Evolutionary conservation across 2,113 vertebrate genomes (phyloP).

Genomic region (Hiodon tergisus): DNA sequence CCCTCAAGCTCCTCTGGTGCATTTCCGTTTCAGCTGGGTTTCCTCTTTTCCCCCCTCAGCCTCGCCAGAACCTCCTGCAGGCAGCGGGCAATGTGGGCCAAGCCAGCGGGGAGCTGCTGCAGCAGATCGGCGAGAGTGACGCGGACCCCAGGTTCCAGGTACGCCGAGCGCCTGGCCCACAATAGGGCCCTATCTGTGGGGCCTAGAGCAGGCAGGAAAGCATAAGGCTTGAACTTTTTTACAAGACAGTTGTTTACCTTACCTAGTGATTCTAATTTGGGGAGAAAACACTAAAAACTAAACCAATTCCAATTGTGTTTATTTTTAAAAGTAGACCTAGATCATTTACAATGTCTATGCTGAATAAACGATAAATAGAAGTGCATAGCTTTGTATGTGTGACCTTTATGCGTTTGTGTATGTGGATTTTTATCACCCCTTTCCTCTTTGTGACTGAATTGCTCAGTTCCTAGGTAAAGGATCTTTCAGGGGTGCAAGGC

Average conservation of each 20-base stretch:
- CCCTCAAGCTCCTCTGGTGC: conserved; percentile 4
- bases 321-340: too few relatives aligned
- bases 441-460: conserved; percentile 35
- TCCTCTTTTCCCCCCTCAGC: conserved; percentile 57
- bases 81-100: conserved; percentile 93
- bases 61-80: conserved; percentile 89
- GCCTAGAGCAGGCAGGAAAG: neutral
- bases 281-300: too few relatives aligned
- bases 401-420: neutral
- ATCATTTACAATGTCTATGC: too few relatives aligned
- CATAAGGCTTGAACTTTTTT: neutral
- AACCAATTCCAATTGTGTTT: too few relatives aligned
- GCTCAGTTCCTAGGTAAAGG: conserved; percentile 46
- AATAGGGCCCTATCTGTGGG: neutral
- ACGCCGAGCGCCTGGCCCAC: conserved; percentile 23
- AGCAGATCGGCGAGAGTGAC: conserved; percentile 91
- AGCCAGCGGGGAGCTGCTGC: conserved; percentile 87
- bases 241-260: too few relatives aligned
- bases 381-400: neutral
- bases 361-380: neutral
- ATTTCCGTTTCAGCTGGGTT: neutral
- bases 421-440: conserved; percentile 22
- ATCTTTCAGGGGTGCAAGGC: conserved; percentile 40
- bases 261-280: neutral
- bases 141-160: conserved; percentile 93